Conservation (phyloP, 2,888 invertebrate species). For the Macropis europaea region DNA sequence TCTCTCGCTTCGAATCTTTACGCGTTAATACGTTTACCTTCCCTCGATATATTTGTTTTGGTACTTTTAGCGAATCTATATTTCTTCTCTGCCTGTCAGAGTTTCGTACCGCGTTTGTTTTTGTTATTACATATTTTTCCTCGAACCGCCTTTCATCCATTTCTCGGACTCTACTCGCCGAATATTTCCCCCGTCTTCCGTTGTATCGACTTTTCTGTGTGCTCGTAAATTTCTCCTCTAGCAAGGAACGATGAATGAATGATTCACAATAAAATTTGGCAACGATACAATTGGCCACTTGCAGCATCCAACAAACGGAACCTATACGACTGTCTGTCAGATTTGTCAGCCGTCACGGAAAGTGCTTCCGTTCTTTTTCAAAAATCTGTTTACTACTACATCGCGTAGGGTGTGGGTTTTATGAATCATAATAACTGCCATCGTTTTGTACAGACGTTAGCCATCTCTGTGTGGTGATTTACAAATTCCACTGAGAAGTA, state of each 20-base stretch:
- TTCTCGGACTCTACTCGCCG: no score
- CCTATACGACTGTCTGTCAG: conserved; percentile 21
- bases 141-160: neutral
- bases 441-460: no score
- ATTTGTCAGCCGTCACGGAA: neutral
- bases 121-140: conserved; percentile 13
- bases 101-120: neutral
- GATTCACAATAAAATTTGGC: conserved; percentile 70
- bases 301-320: neutral
- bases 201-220: neutral
- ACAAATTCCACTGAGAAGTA: no score
- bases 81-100: neutral
- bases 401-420: no score
- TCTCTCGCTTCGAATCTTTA: neutral
- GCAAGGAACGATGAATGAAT: conserved; percentile 67
- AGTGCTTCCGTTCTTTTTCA: no score
- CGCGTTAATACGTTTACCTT: conserved; percentile 25
- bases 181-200: neutral
- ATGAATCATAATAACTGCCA: no score
- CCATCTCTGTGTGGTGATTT: no score
- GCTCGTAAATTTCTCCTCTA: neutral
- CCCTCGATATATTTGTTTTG: conserved; percentile 34
- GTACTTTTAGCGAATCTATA: conserved; percentile 50
- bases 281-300: conserved; percentile 66
- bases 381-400: no score